Percentiles rank a stretch among this genome's conserved stretches.
Conservation (phyloP, 1,140 invertebrate genomes). For the Grapholita molesta region DNA sequence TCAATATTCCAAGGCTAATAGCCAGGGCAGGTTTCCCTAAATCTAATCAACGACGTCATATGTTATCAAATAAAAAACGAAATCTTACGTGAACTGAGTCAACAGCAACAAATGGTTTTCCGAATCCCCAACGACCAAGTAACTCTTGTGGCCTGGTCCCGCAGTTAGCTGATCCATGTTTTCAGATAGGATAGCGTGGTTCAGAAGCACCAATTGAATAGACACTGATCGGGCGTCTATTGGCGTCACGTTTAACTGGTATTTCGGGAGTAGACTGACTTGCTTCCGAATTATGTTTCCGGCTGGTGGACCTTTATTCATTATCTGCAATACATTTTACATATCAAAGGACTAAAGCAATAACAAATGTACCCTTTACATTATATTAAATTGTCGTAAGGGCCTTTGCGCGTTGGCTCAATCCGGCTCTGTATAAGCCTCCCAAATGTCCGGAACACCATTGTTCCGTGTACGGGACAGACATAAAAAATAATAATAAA, state of each 20-base stretch:
- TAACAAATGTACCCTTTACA: no score
- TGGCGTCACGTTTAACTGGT: constrained; percentile 49
- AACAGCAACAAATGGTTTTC: constrained; percentile 71
- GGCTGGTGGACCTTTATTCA: constrained; percentile 70
- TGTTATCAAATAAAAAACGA: background rate
- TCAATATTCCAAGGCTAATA: no score
- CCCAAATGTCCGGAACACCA: no score
- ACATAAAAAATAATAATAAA: no score
- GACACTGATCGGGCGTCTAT: constrained; percentile 41
- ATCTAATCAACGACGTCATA: constrained; percentile 1
- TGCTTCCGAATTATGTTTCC: constrained; percentile 68
- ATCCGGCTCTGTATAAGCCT: no score
- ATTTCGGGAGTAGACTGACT: constrained; percentile 66
- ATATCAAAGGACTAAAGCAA: no score
- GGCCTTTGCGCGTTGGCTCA: no score
- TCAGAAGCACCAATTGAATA: constrained; percentile 50
- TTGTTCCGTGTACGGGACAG: no score
- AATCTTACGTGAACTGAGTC: constrained; percentile 52
- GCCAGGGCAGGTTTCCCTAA: no score
- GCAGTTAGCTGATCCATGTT: constrained; percentile 60
- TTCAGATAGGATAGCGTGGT: constrained; percentile 53
- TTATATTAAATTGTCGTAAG: no score
- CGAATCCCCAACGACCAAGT: constrained; percentile 73
- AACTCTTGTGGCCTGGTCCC: constrained; percentile 56
- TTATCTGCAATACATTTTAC: constrained; percentile 61